Percentiles rank a stretch among this genome's conserved stretches.
These are phyloP conservation scores for Phrynosoma blainvillii DNA, from an alignment of 2,113 vertebrate genomes.

Conservation along the genomic window DNA sequence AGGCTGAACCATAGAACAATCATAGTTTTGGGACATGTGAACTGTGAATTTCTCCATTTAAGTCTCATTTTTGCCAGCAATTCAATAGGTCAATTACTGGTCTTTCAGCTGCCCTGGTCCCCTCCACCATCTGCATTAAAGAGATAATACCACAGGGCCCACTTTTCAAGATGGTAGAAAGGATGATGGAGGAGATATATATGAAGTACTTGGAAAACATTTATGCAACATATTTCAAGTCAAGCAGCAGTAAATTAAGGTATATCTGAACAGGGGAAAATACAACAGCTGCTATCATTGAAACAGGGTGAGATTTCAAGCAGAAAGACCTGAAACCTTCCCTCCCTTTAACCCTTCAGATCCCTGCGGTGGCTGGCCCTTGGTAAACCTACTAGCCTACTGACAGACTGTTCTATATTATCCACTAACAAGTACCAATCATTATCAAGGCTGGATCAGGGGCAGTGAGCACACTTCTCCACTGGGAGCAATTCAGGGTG, in stretches of 20 bases:
- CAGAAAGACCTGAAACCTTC: not conserved
- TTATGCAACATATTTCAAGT: not conserved
- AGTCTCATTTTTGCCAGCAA: not conserved
- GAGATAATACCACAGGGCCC: not conserved
- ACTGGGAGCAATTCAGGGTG: not conserved
- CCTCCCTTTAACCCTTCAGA: not conserved
- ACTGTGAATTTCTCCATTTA: not conserved
- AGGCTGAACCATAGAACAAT: not conserved
- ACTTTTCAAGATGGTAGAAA: no score
- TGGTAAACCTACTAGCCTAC: not conserved
- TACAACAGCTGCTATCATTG: not conserved
- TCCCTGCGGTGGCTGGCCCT: no score
- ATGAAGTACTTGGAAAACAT: not conserved
- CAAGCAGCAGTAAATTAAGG: not conserved
- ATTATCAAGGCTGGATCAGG: not conserved
- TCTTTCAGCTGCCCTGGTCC: not conserved
- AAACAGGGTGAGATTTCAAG: not conserved
- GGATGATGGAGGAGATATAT: not conserved
- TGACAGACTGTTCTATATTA: not conserved
- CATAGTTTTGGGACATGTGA: not conserved
- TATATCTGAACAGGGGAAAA: no score
- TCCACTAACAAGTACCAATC: not conserved
- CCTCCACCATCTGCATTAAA: not conserved
- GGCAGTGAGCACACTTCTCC: not conserved
- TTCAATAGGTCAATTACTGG: not conserved